phyloP scores from a whole-genome alignment of 2,888 invertebrate species.

The Sepiola atlantica region DNA sequence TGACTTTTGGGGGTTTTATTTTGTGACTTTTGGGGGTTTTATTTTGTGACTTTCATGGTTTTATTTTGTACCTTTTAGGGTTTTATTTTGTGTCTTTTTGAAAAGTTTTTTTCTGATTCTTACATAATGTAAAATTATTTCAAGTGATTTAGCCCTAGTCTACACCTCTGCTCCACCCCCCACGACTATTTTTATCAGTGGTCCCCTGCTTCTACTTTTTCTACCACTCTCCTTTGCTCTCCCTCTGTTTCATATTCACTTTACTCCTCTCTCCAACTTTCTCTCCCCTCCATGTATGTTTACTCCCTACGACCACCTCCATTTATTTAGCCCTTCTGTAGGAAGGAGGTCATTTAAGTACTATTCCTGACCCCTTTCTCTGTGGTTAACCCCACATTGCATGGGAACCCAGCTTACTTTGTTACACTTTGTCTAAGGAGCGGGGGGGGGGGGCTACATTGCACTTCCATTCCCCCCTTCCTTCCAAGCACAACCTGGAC shows the following conservation, averaged over 20 bases:
- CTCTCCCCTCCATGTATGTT: background rate
- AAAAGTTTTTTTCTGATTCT: no score
- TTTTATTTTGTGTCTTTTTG: no score
- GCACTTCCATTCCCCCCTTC: background rate
- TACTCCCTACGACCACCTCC: background rate
- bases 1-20: no score
- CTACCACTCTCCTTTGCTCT: background rate
- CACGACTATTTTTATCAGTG: background rate
- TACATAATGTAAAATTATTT: no score
- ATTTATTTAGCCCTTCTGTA: background rate
- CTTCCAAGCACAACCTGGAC: background rate
- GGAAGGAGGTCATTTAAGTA: background rate
- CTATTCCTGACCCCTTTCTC: background rate
- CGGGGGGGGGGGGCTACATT: background rate
- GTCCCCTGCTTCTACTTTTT: background rate
- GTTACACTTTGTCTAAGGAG: background rate
- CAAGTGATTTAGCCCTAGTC: no score
- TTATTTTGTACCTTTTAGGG: no score
- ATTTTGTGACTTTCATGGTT: no score
- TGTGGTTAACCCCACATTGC: background rate
- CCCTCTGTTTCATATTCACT: no score
- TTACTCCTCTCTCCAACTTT: no score
- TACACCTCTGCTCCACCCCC: background rate
- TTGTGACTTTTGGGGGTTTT: no score
- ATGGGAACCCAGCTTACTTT: background rate